Evolutionary conservation across 2,888 invertebrate species (phyloP).

Genomic region (Metellina segmentata): DNA sequence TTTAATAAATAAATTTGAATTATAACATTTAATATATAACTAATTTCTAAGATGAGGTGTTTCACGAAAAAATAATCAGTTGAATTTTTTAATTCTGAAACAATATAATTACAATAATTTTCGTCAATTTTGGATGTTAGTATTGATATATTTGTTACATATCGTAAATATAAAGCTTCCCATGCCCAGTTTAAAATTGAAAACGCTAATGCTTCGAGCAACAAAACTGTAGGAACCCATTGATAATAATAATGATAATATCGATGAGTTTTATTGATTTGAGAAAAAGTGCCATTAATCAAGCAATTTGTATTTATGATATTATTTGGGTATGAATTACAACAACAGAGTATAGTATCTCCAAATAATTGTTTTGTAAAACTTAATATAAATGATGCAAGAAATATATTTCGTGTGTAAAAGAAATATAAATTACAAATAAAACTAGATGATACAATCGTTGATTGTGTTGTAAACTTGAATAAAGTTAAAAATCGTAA

Average conservation of each 20-base stretch:
- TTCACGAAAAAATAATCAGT: not conserved
- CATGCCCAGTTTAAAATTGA: constrained; percentile 9
- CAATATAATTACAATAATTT: constrained; percentile 9
- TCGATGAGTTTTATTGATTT: not conserved
- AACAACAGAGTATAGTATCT: not conserved
- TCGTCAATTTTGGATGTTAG: not conserved
- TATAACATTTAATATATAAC: not conserved
- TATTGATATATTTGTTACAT: constrained; percentile 8
- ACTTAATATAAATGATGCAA: constrained; percentile 22
- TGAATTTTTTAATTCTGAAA: constrained; percentile 8
- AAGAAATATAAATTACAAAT: constrained; percentile 17
- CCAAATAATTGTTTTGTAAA: constrained; percentile 34
- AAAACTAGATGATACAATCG: not conserved
- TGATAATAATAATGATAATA: constrained; percentile 39
- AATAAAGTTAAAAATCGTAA: constrained; percentile 13
- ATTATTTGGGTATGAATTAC: not conserved
- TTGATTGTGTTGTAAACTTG: not conserved
- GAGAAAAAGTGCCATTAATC: constrained; percentile 10
- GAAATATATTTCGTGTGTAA: constrained; percentile 18
- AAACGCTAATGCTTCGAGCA: constrained; percentile 32
- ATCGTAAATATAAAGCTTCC: not conserved
- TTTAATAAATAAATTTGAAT: constrained; percentile 11
- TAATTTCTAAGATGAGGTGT: constrained; percentile 1
- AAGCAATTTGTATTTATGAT: constrained; percentile 17
- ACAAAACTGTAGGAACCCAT: constrained; percentile 2